Evolutionary conservation across 2,113 vertebrate species (phyloP).

Genomic region (Clinocottus analis): DNA sequence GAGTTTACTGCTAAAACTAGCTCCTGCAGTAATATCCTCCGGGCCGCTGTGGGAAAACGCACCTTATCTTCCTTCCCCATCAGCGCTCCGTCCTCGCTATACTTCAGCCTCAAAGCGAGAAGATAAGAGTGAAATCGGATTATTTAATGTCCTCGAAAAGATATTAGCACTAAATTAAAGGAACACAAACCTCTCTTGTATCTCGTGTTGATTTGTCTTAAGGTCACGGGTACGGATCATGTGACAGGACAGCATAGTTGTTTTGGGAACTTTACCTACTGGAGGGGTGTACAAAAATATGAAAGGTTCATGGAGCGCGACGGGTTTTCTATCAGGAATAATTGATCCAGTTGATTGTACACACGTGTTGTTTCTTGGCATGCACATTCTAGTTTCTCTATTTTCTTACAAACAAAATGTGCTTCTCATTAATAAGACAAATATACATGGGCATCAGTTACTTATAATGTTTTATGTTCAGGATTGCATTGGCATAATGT

Average conservation of each 20-base stretch:
- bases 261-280: slow-evolving; percentile 10
- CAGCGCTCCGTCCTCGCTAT: neutral
- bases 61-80: slow-evolving; percentile 36
- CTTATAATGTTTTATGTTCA: neutral
- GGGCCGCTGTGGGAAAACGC: slow-evolving; percentile 54
- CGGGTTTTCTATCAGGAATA: neutral
- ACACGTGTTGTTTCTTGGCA: neutral
- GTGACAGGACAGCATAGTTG: neutral
- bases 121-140: slow-evolving; percentile 64
- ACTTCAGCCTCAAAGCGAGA: slow-evolving; percentile 10
- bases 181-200: slow-evolving; percentile 65
- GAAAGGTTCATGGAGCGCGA: neutral
- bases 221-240: slow-evolving; percentile 37
- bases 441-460: neutral
- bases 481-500: neutral
- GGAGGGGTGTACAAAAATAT: neutral
- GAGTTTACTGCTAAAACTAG: neutral
- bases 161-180: slow-evolving; percentile 71
- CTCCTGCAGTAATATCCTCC: neutral
- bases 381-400: neutral
- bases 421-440: neutral
- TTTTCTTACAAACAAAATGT: neutral
- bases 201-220: slow-evolving; percentile 33
- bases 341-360: neutral
- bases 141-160: slow-evolving; percentile 71